Evolutionary conservation across 1,140 invertebrate species (phyloP).

Genomic region (Andrena cerasifolii): DNA sequence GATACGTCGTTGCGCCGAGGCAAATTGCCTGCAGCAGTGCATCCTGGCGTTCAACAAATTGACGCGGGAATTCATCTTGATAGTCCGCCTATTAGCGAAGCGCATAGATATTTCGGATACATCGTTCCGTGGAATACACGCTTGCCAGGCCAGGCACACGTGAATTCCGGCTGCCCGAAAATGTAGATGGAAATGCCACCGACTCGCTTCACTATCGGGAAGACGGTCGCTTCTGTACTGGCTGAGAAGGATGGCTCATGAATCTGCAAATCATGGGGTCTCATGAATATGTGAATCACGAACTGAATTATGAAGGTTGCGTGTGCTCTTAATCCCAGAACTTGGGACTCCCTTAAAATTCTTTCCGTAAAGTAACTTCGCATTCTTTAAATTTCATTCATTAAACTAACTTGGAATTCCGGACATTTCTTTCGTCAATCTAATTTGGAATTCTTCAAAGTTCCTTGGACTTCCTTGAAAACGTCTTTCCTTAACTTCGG

Average conservation of each 20-base stretch:
- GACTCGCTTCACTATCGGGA: background rate
- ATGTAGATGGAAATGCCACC: background rate
- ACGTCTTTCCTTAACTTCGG: too few species aligned
- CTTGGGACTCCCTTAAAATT: too few species aligned
- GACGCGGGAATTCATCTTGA: slow-evolving; percentile 51
- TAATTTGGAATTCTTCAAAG: too few species aligned
- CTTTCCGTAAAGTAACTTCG: too few species aligned
- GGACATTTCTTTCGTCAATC: too few species aligned
- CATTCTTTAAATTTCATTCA: too few species aligned
- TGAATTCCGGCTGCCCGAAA: background rate
- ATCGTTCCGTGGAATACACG: slow-evolving; percentile 13
- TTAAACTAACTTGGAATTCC: too few species aligned
- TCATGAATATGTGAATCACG: too few species aligned
- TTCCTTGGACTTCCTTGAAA: too few species aligned
- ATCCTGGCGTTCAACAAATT: slow-evolving; percentile 19
- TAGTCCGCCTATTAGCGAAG: slow-evolving; percentile 27
- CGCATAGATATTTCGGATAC: slow-evolving; percentile 20
- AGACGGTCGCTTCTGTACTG: background rate
- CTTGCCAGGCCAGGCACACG: background rate
- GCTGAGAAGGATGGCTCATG: background rate
- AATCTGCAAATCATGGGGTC: background rate
- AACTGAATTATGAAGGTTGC: too few species aligned
- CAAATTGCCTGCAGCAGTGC: slow-evolving; percentile 42
- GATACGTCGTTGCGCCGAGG: background rate
- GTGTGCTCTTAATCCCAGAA: too few species aligned